Evolutionary conservation across 2,888 invertebrate species (phyloP), one percentile per base, ranked within the genome.

Genomic region (Aphrophora alni): DNA sequence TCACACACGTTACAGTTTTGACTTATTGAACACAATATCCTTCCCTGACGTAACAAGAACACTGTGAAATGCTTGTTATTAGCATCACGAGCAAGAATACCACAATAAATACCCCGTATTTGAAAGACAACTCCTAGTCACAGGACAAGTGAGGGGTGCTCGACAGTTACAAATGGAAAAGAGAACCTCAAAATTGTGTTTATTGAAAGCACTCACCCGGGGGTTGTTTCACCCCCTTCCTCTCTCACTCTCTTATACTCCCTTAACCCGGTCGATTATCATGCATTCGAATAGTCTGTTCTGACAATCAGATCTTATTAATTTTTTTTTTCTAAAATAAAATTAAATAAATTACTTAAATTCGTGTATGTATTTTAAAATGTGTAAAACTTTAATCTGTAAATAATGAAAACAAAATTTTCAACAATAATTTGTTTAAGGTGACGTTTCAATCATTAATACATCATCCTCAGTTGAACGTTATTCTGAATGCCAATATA

Each of bases 161-260:
- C 21, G 83, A 82, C 83, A 83, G 83, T 82, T 83, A 83, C 82
- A 83, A 83, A 83, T 83, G 83, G 83, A 83, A 83, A 84, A 84
- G 83, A 83, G 81, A 78, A 83, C 83, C 83, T 85, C 83, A 83
- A 83, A 82, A 84, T 84, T 85, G 84, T 83, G 84, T 84, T 84
- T 83, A 83, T 85, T 84, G 85, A 84, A 84, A 82, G 82, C 79
- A 83, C 75, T 69, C 81, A 70, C 80, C 14, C 21, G 80, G 80
- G 80, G 80, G 38, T 75, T 28, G 38, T 51, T 69, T 33, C 79
- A 59, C 70, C 74, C 21, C 69, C 21, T 68, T 12, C 28, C 33
- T n/a, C 2, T 24, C 27, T n/a, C 25, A 5, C 33, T 27, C 51
- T 59, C n/a, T 26, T 51, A 51, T 24, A 24, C 25, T 44, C 44